Percentiles rank a stretch among this genome's conserved stretches.
Conservation (phyloP, 2,113 vertebrate species). For the Rhinolophus sinicus region DNA sequence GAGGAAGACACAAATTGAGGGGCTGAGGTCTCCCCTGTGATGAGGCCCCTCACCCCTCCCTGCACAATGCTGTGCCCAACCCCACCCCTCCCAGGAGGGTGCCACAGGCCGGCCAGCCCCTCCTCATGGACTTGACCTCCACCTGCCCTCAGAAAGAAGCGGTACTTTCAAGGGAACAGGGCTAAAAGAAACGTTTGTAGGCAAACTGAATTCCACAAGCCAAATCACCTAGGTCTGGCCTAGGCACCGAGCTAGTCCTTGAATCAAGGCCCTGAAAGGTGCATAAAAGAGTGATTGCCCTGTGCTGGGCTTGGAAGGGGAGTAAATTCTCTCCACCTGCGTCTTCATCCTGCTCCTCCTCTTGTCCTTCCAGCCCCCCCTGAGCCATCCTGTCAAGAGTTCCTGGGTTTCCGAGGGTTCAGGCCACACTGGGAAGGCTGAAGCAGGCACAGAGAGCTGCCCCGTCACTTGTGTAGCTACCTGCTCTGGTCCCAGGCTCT, state of each 20-base stretch:
- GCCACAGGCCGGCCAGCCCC: not conserved
- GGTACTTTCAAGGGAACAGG: fast-evolving
- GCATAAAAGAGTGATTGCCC: constrained; percentile 28
- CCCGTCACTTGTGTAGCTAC: constrained; percentile 63
- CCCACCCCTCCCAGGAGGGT: fast-evolving
- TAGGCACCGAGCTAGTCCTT: not conserved
- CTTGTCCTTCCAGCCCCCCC: fast-evolving
- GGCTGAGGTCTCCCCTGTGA: not conserved
- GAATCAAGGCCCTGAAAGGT: constrained; percentile 37
- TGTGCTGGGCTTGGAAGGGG: not conserved
- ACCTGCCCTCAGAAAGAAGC: not conserved
- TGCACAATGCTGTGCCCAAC: fast-evolving
- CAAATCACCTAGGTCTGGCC: not conserved
- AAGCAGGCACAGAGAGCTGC: not conserved
- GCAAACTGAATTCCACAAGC: not conserved
- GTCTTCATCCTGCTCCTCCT: too few relatives aligned
- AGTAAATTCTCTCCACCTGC: not conserved
- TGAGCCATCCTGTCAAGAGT: not conserved
- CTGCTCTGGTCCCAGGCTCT: not conserved
- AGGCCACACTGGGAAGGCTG: not conserved
- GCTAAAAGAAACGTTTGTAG: not conserved
- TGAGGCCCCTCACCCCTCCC: fast-evolving
- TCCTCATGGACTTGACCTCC: too few relatives aligned
- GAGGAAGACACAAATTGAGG: not conserved
- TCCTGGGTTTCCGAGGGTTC: not conserved